Conservation (phyloP, 1,140 invertebrate species). For the Hycleus phaleratus region DNA sequence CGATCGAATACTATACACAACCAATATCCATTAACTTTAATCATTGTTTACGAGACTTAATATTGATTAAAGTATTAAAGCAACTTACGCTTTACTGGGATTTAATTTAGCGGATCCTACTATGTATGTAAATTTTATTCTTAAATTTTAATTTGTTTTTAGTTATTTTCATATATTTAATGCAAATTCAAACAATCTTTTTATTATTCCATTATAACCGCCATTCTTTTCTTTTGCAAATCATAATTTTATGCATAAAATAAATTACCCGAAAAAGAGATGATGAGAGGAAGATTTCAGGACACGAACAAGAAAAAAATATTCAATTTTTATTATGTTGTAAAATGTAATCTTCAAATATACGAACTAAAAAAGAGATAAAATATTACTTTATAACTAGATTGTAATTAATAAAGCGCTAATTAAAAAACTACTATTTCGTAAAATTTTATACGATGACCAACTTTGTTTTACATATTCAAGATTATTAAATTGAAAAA, state of each 20-base stretch:
- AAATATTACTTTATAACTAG: no score
- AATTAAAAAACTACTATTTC: slow-evolving; percentile 9
- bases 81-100: slow-evolving; percentile 23
- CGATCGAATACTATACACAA: slow-evolving; percentile 14
- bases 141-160: slow-evolving; percentile 29
- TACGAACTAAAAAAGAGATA: no score
- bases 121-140: slow-evolving; percentile 30
- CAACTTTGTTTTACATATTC: no score
- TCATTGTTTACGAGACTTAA: slow-evolving; percentile 29
- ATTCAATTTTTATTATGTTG: no score
- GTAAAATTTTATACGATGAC: no score
- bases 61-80: slow-evolving; percentile 28
- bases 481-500: no score
- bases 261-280: slow-evolving; percentile 7
- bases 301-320: no score
- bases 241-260: slow-evolving; percentile 20
- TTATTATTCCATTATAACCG: slow-evolving; percentile 18
- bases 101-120: slow-evolving; percentile 23
- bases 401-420: slow-evolving; percentile 11
- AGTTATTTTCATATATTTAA: slow-evolving; percentile 24
- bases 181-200: slow-evolving; percentile 19
- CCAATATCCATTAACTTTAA: slow-evolving; percentile 29
- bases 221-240: slow-evolving; percentile 3
- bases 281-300: no score
- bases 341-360: no score